Conservation (phyloP, 2,888 invertebrate genomes). For the Dolichopus griseipennis region DNA sequence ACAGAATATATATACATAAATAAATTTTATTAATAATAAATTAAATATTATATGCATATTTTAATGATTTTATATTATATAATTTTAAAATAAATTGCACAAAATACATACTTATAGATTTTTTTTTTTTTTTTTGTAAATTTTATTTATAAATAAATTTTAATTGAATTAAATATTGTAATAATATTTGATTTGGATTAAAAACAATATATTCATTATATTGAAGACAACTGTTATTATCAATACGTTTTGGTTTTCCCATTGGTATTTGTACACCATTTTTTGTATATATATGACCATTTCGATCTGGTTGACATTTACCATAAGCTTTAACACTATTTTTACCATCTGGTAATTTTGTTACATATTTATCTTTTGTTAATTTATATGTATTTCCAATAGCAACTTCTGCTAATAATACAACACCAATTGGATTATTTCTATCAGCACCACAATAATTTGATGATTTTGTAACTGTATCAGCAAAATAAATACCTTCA, state of each 20-base stretch:
- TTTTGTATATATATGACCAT: background rate
- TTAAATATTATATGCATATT: too few species aligned
- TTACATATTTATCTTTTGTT: background rate
- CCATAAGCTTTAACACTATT: background rate
- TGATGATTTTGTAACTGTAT: background rate
- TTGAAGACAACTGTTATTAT: background rate
- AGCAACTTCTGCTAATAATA: background rate
- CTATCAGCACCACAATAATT: background rate
- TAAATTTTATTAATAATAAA: too few species aligned
- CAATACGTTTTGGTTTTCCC: background rate
- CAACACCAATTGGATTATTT: constrained; percentile 4
- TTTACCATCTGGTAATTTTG: background rate
- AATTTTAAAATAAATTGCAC: too few species aligned
- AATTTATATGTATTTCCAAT: background rate
- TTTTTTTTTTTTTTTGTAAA: background rate
- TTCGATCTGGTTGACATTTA: background rate
- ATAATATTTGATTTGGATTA: background rate
- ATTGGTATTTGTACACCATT: background rate
- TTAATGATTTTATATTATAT: too few species aligned
- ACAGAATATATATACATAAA: too few species aligned
- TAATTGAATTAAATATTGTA: background rate
- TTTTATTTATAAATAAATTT: background rate
- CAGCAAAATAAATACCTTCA: constrained; percentile 1
- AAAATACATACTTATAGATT: too few species aligned
- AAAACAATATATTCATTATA: background rate